These are phyloP conservation scores for Hirtodrosophila histrioides DNA, from an alignment of 2,888 invertebrate genomes.

Conservation along the genomic window DNA sequence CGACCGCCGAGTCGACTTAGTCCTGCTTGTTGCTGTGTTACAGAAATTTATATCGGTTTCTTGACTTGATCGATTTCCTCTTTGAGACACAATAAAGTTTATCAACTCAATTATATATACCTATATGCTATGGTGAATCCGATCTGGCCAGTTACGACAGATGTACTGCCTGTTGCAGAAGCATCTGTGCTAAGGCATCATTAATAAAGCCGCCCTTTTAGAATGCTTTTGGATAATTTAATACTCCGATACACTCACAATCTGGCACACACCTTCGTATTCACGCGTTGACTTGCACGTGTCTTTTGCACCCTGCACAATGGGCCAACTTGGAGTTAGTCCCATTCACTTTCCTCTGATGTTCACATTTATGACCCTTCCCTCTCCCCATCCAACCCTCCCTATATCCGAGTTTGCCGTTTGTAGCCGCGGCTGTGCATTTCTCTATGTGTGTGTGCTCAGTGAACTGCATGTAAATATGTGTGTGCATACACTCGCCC, in stretches of 20 bases:
- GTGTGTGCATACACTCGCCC: conserved; percentile 61
- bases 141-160: too few species aligned
- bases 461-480: conserved; percentile 76
- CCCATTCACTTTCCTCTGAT: conserved; percentile 63
- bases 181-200: too few species aligned
- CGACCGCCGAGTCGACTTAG: too few species aligned
- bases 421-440: conserved; percentile 27
- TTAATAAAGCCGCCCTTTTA: too few species aligned
- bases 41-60: too few species aligned
- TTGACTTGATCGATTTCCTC: too few species aligned
- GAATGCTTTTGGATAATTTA: too few species aligned
- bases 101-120: conserved; percentile 2
- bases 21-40: too few species aligned
- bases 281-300: conserved; percentile 67
- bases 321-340: conserved; percentile 52
- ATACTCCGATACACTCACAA: conserved; percentile 4
- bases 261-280: conserved; percentile 30
- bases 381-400: background rate
- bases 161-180: too few species aligned
- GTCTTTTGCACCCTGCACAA: conserved; percentile 51
- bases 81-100: too few species aligned
- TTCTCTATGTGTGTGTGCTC: conserved; percentile 44
- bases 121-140: background rate
- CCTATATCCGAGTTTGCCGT: conserved; percentile 9
- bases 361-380: conserved; percentile 58